Conservation (phyloP, 2,797 vertebrate genomes). For the Tokudaia muenninki region DNA sequence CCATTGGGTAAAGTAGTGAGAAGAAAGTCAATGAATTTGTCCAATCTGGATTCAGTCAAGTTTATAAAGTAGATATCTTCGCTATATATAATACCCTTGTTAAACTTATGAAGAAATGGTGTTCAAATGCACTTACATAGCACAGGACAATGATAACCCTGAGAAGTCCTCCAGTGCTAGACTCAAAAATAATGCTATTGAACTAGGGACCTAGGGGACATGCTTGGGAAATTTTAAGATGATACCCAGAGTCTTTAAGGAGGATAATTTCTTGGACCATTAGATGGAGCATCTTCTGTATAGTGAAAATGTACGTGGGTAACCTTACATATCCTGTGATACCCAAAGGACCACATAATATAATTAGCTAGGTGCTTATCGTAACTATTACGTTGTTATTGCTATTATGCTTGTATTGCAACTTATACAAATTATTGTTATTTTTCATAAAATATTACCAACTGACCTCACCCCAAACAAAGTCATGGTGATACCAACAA, state of each 20-base stretch:
- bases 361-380: not conserved
- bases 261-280: not conserved
- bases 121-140: not conserved
- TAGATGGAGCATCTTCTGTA: not conserved
- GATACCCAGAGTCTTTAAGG: not conserved
- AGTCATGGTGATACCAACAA: constrained; percentile 2
- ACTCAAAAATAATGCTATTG: not conserved
- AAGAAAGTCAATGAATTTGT: not conserved
- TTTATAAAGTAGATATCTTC: not conserved
- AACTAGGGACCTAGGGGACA: not conserved
- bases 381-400: not conserved
- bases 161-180: not conserved
- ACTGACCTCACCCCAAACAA: not conserved
- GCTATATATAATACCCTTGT: not conserved
- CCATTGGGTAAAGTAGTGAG: not conserved
- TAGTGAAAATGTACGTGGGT: not conserved
- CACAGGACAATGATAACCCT: not conserved
- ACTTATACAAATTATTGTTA: not conserved
- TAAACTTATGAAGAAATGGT: not conserved
- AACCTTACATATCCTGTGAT: not conserved
- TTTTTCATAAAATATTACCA: not conserved
- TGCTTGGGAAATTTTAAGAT: not conserved
- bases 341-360: not conserved
- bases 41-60: constrained; percentile 2
- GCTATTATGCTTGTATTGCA: not conserved